Evolutionary conservation across 2,888 invertebrate species (phyloP).

Genomic region (Oeneis ivallda): DNA sequence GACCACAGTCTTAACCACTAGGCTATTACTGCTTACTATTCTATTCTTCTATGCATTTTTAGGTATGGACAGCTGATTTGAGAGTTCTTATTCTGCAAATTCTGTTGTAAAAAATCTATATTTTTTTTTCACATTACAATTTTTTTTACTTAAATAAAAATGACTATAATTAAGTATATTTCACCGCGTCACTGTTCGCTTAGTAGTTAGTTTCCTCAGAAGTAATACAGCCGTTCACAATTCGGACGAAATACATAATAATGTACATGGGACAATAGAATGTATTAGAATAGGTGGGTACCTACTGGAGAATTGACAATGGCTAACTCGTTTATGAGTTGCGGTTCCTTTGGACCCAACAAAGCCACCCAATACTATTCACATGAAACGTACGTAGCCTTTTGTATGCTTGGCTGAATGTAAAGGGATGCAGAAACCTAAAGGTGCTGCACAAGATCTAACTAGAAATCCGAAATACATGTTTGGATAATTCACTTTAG

Average conservation of each 20-base stretch:
- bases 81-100: too few relatives aligned
- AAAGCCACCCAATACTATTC: conserved; percentile 9
- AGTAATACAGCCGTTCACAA: too few relatives aligned
- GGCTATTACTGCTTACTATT: too few relatives aligned
- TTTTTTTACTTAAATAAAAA: too few relatives aligned
- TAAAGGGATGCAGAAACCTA: neutral
- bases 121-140: too few relatives aligned
- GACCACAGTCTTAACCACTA: too few relatives aligned
- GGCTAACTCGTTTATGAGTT: conserved; percentile 12
- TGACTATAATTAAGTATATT: too few relatives aligned
- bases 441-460: neutral
- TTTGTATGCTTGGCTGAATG: neutral
- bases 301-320: neutral
- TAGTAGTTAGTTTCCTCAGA: too few relatives aligned
- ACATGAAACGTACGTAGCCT: neutral
- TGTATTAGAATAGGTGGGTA: conserved; percentile 1
- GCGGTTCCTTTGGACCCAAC: conserved; percentile 10
- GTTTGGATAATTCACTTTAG: neutral
- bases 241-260: neutral
- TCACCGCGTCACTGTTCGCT: too few relatives aligned
- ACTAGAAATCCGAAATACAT: neutral
- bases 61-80: too few relatives aligned
- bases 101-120: too few relatives aligned
- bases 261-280: neutral
- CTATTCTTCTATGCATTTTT: too few relatives aligned